Percentiles rank a stretch among this genome's conserved stretches.
Conservation (phyloP, 1,140 invertebrate genomes). For the Latrodectus geometricus region DNA sequence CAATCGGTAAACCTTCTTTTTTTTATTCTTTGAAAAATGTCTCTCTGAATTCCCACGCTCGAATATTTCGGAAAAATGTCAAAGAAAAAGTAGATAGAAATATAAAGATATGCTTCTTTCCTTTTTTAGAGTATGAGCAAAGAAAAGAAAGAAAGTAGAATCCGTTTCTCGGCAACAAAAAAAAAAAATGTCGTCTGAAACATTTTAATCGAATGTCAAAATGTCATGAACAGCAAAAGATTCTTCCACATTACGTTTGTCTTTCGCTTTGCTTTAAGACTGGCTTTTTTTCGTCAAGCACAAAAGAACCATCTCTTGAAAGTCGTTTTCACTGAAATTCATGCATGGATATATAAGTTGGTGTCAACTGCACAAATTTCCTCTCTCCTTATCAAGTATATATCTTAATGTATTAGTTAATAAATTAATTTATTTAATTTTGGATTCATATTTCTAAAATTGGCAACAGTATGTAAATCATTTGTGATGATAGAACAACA, state of each 20-base stretch:
- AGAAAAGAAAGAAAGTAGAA: slow-evolving; percentile 40
- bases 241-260: slow-evolving; percentile 33
- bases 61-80: too few relatives aligned
- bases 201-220: slow-evolving; percentile 62
- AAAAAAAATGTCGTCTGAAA: slow-evolving; percentile 38
- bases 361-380: too few relatives aligned
- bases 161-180: slow-evolving; percentile 12
- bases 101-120: neutral
- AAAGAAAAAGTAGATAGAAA: neutral
- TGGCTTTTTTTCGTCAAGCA: neutral
- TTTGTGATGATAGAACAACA: too few relatives aligned
- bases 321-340: neutral
- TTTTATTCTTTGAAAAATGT: too few relatives aligned
- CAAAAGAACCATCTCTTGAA: neutral
- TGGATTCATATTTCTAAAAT: too few relatives aligned
- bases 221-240: slow-evolving; percentile 47
- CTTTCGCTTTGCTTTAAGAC: slow-evolving; percentile 6
- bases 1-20: too few relatives aligned
- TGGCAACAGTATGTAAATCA: too few relatives aligned
- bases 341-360: too few relatives aligned
- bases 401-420: too few relatives aligned
- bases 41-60: too few relatives aligned
- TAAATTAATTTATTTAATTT: too few relatives aligned
- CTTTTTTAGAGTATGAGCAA: neutral
- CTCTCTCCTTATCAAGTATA: too few relatives aligned